Evolutionary conservation across 2,113 vertebrate genomes (phyloP).

Genomic region (Talpa occidentalis): DNA sequence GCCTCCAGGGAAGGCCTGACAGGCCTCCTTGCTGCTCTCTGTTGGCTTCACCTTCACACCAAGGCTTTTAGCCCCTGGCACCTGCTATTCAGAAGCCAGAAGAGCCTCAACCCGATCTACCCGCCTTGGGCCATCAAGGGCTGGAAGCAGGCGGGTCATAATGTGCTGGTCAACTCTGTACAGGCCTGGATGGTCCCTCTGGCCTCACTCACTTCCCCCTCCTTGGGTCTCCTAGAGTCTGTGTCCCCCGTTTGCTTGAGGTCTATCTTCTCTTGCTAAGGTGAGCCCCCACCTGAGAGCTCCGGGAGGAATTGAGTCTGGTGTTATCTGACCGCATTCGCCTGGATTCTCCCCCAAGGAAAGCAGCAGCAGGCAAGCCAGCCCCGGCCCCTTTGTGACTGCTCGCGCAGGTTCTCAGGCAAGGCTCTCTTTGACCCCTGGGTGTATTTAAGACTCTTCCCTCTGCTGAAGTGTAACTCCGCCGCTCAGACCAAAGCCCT

Average conservation of each 20-base stretch:
- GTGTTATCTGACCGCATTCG: no score
- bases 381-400: neutral
- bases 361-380: no score
- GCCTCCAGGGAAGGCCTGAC: neutral
- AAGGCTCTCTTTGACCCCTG: neutral
- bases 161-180: neutral
- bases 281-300: no score
- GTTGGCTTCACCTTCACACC: neutral
- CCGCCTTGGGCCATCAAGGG: neutral
- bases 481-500: neutral
- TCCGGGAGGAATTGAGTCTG: no score
- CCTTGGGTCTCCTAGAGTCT: no score
- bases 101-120: neutral
- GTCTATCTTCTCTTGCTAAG: neutral
- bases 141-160: neutral
- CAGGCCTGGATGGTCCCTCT: neutral
- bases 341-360: no score
- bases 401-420: neutral
- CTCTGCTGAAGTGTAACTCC: neutral
- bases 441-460: neutral
- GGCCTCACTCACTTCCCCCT: no score
- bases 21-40: neutral
- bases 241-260: no score
- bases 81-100: neutral
- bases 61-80: neutral